phyloP scores from a whole-genome alignment of 2,888 invertebrate species.

The Eupithecia pulchellata region DNA sequence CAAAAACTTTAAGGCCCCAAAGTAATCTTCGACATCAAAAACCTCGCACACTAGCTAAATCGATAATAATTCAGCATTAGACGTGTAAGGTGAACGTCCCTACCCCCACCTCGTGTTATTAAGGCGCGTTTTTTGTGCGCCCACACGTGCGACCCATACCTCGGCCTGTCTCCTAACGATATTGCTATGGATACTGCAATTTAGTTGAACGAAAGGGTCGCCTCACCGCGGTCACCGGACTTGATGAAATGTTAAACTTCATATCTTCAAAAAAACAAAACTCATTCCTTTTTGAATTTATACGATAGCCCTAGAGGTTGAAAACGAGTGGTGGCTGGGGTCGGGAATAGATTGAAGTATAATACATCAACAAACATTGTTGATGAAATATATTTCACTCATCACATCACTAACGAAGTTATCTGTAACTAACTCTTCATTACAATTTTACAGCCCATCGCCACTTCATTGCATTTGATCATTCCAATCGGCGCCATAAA shows the following conservation, averaged over 20 bases:
- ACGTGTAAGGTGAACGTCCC: slow-evolving; percentile 50
- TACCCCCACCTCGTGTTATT: slow-evolving; percentile 77
- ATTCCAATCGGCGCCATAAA: slow-evolving; percentile 37
- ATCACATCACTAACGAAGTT: not conserved
- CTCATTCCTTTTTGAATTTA: too few species aligned
- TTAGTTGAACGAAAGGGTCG: slow-evolving; percentile 9
- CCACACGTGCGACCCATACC: slow-evolving; percentile 80
- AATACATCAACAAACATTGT: too few species aligned
- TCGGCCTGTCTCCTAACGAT: slow-evolving; percentile 47
- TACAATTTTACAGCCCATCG: slow-evolving; percentile 13
- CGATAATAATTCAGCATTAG: slow-evolving; percentile 38
- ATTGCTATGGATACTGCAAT: slow-evolving; percentile 28
- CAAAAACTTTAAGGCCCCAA: not conserved
- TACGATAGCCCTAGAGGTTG: too few species aligned
- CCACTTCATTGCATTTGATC: slow-evolving; percentile 31
- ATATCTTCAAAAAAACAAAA: too few species aligned
- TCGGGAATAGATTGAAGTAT: not conserved
- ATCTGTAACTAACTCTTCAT: not conserved
- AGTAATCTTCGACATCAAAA: not conserved
- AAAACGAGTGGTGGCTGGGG: not conserved
- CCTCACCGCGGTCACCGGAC: not conserved
- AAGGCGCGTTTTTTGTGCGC: slow-evolving; percentile 81
- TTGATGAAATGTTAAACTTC: not conserved
- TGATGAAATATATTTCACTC: not conserved
- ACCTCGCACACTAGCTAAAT: not conserved